Evolutionary conservation across 1,140 invertebrate species (phyloP).

Genomic region (Calephelis nemesis): DNA sequence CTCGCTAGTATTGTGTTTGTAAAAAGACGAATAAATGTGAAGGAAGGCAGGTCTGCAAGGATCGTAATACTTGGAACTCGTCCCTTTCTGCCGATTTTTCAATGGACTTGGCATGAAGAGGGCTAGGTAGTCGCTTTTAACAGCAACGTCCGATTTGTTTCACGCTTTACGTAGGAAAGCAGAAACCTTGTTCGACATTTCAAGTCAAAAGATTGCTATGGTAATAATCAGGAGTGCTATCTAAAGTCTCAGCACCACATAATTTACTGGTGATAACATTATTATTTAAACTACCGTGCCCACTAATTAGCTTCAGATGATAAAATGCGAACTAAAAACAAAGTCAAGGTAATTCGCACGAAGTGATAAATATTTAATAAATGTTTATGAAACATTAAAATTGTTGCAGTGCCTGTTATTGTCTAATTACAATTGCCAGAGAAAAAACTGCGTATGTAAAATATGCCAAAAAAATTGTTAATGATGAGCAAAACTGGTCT

Average conservation of each 20-base stretch:
- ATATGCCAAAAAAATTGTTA: too few species aligned
- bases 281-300: background rate
- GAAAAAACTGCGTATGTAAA: too few species aligned
- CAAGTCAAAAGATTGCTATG: background rate
- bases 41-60: too few species aligned
- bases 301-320: slow-evolving; percentile 4
- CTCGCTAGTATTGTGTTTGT: too few species aligned
- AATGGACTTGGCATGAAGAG: too few species aligned
- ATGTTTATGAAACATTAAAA: slow-evolving; percentile 4
- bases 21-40: too few species aligned
- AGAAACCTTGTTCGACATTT: slow-evolving; percentile 1
- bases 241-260: background rate
- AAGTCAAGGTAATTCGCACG: slow-evolving; percentile 13
- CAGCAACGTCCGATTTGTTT: too few species aligned
- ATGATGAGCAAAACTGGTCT: too few species aligned
- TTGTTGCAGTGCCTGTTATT: background rate
- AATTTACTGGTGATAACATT: slow-evolving; percentile 6
- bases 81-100: too few species aligned
- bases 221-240: background rate
- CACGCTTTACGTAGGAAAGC: background rate
- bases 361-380: slow-evolving; percentile 1
- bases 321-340: slow-evolving; percentile 18
- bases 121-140: too few species aligned
- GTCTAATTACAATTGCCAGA: slow-evolving; percentile 1
- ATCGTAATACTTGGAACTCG: too few species aligned